A percentile compares a stretch with the other conserved stretches of the same genome.
Evolutionary conservation across 2,797 vertebrate species (phyloP).

Genomic region (Arctocebus calabarensis): DNA sequence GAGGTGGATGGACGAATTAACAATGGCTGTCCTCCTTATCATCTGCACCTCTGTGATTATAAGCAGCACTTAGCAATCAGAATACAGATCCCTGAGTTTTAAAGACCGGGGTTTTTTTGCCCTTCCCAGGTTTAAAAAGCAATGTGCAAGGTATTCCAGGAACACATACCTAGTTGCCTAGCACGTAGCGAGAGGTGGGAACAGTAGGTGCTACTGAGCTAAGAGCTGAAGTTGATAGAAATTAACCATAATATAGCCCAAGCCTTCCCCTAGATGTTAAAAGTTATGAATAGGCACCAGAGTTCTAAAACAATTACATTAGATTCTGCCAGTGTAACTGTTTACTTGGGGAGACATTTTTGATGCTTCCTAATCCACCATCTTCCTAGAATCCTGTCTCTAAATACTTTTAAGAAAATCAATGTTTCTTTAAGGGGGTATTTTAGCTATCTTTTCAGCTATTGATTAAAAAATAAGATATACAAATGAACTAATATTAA

Average conservation of each 20-base stretch:
- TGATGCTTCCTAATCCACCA: no score
- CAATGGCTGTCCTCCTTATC: background rate
- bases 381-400: background rate
- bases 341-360: background rate
- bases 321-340: background rate
- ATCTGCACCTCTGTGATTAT: background rate
- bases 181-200: background rate
- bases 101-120: background rate
- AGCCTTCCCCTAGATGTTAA: background rate
- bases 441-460: background rate
- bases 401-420: background rate
- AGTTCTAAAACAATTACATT: background rate
- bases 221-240: background rate
- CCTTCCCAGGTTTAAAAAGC: background rate
- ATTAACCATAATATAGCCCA: background rate
- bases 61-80: background rate
- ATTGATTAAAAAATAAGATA: slow-evolving; percentile 41
- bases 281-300: background rate
- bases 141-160: background rate
- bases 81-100: background rate
- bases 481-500: background rate
- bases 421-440: background rate
- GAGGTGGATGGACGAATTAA: background rate
- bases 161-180: background rate
- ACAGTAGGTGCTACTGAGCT: background rate